phyloP scores from a whole-genome alignment of 2,797 vertebrate genomes.

The Gymnodraco acuticeps region DNA sequence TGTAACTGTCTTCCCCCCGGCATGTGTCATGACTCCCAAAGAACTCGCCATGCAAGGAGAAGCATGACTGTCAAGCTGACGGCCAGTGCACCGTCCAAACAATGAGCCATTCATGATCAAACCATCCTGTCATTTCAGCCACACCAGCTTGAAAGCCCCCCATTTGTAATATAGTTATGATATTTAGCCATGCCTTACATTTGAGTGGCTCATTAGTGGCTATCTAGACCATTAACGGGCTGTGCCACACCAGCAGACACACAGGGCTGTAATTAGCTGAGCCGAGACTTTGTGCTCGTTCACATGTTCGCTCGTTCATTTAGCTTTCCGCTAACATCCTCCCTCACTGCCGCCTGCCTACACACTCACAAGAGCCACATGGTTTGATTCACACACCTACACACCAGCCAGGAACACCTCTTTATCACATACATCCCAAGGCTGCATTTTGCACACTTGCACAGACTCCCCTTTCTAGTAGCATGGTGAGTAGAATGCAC shows the following conservation, averaged over 20 bases:
- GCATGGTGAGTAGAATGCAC: constrained; percentile 7
- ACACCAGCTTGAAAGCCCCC: constrained; percentile 39
- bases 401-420: constrained; percentile 24
- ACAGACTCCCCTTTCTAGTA: constrained; percentile 30
- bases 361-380: constrained; percentile 44
- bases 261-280: constrained; percentile 64
- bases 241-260: constrained; percentile 55
- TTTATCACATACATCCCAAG: constrained; percentile 27
- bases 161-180: constrained; percentile 33
- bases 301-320: constrained; percentile 46
- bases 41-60: background rate
- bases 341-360: constrained; percentile 34
- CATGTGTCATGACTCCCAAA: background rate
- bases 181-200: constrained; percentile 63
- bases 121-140: constrained; percentile 47
- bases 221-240: constrained; percentile 68
- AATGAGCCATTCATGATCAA: constrained; percentile 35
- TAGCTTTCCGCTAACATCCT: constrained; percentile 44
- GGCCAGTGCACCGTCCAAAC: background rate
- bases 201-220: constrained; percentile 62
- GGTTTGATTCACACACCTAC: constrained; percentile 63
- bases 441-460: constrained; percentile 40
- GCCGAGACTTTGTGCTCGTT: constrained; percentile 47
- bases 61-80: background rate
- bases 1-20: background rate